Base-by-base conservation (phyloP, 2,888 invertebrate genomes). In the Tigriopus californicus region DNA sequence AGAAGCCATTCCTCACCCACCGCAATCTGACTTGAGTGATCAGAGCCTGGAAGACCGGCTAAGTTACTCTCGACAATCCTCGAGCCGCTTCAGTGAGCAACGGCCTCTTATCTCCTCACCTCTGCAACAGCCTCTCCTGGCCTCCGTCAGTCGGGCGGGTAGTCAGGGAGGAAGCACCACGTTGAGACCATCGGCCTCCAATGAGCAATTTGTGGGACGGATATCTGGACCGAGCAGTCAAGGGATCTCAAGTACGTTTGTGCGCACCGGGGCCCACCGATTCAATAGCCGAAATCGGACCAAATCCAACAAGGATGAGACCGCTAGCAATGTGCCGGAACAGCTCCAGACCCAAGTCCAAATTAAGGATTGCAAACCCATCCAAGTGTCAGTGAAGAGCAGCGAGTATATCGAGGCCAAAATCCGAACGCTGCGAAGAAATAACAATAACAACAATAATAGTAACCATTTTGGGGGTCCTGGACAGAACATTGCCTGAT, bases 281-380 rank as follows among this genome's bases (percentile, higher is more conserved):
- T 49, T 49, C 49, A 49, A 18, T 12, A 18, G 49, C 15, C 15
- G 22, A 22, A 15, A 18, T 13, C 49, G 22, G 22, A 15, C 5
- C 18, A 15, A n/a, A 15, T 4, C 15, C 13, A 18, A 49, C 15
- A 22, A 13, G 15, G 20, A 15, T 15, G 20, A 49, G 22, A 12
- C 49, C 13, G 49, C 49, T 5, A 20, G 20, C 15, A 49, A 49
- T 22, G 56, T 59, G 25, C 59, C 59, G 11, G 59, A 59, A 41
- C 59, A 59, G 40, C 42, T 59, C 40, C 59, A 59, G 52, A 40
- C 40, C 10, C 59, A 59, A 41, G 59, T 59, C n/a, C 59, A 59
- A 59, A 59, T 59, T 41, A 22, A 41, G 44, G 59, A 59, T 20
- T 40, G 52, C 13, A 15, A 22, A 20, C 22, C 59, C 41, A 49